Base-by-base conservation (phyloP, 1,140 invertebrate species). In the Drosophila eugracilis region DNA sequence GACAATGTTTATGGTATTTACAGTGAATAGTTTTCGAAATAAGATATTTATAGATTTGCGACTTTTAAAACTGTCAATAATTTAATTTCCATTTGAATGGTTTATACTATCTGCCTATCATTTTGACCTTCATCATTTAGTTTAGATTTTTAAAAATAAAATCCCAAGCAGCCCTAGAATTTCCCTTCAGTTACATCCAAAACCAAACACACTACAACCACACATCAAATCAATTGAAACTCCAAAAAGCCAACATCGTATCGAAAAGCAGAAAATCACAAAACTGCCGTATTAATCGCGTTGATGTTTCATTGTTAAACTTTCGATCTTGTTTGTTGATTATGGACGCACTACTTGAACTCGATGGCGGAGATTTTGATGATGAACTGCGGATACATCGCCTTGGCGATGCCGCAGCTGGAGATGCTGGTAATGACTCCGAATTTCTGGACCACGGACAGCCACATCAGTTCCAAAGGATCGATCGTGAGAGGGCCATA, bases 401-500 rank as follows among this genome's bases (percentile, higher is more conserved):
- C 12, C 4, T 59, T 17, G 60, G 60, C 17, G 32, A 58, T 50
- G 19, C 53, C 57, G 37, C 22, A 34, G 39, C 42, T 19, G 36
- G 52, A 19, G 21, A 65, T 45, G 60, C 39, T 1, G 60, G 30
- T 15, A 36, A 14, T 9, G 42, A 45, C 3, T 4, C n/a, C 3
- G 37, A 41, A 10, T 9, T 17, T 7, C 7, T 41, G 15, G 57
- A 24, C 14, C 36, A 60, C 5, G 53, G n/a, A 14, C 53, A 39
- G 32, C 50, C 37, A 26, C 50, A 63, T 12, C 47, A 41, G n/a
- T 53, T 65, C 37, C 49, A 62, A 6, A 39, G 47, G 1, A 26
- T 55, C 32, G 63, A 73, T 39, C 50, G 49, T 1, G 54, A 53
- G n/a, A 32, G 77, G 15, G 78, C 58, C 12, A 60, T 62, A 26